These are phyloP conservation scores for Hephaestus fuliginosus DNA, from an alignment of 2,797 vertebrate genomes.

Conservation along the genomic window DNA sequence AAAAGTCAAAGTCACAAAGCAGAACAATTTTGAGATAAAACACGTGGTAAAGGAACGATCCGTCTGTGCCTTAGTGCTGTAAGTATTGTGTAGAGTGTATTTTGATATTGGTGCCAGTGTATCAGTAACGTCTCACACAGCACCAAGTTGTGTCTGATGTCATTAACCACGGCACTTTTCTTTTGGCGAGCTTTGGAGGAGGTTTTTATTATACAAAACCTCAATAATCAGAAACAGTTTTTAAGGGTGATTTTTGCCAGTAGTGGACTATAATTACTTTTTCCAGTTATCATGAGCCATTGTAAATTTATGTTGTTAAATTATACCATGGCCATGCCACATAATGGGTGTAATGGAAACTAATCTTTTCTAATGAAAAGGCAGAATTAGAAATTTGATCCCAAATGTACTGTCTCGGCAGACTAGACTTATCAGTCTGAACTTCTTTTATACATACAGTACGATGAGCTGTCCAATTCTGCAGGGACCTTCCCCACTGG, in stretches of 20 bases:
- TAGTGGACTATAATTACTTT: constrained; percentile 64
- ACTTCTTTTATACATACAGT: constrained; percentile 66
- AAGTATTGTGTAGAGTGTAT: not conserved
- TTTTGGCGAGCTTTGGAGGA: constrained; percentile 16
- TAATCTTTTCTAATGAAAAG: constrained; percentile 79
- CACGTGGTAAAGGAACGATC: constrained; percentile 4
- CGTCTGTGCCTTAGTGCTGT: not conserved
- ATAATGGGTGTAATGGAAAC: constrained; percentile 76
- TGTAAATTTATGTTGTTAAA: constrained; percentile 72
- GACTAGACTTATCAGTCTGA: constrained; percentile 64
- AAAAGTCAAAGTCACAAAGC: not conserved
- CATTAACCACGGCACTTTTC: constrained; percentile 26
- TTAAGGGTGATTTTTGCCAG: constrained; percentile 35
- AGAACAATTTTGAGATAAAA: not conserved
- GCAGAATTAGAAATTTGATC: constrained; percentile 78
- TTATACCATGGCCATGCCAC: constrained; percentile 68
- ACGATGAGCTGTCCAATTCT: constrained; percentile 79
- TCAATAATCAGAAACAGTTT: constrained; percentile 27
- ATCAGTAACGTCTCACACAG: constrained; percentile 57
- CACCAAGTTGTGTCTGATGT: constrained; percentile 52
- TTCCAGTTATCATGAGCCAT: constrained; percentile 59
- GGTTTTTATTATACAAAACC: not conserved
- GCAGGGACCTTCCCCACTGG: constrained; percentile 75
- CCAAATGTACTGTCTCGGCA: constrained; percentile 52
- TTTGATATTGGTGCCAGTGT: constrained; percentile 40